Percentiles rank a stretch among this genome's conserved stretches.
Evolutionary conservation across 2,113 vertebrate genomes (phyloP).

Genomic region (Cisticola juncidis): DNA sequence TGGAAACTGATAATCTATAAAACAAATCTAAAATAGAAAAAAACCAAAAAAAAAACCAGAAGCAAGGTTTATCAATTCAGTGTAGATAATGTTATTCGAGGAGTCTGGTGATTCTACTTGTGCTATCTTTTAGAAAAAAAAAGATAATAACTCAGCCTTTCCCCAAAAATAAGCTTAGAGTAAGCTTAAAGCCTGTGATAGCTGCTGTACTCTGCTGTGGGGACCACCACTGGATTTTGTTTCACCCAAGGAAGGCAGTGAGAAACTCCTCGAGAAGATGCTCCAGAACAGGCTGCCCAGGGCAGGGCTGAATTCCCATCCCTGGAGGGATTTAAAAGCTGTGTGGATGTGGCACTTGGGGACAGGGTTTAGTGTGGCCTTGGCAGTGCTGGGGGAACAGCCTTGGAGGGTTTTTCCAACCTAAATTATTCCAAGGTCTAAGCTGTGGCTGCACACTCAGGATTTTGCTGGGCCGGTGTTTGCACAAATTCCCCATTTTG

Average conservation of each 20-base stretch:
- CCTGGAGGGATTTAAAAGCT: background rate
- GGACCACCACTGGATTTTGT: background rate
- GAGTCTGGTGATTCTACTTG: background rate
- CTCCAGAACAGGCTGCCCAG: background rate
- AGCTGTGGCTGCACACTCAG: background rate
- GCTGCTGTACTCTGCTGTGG: background rate
- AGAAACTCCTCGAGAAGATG: background rate
- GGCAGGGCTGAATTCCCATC: background rate
- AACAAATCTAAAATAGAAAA: background rate
- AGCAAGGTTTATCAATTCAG: background rate
- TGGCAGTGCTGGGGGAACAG: background rate
- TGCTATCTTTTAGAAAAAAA: background rate
- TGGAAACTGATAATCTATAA: background rate
- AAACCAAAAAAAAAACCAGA: accelerated
- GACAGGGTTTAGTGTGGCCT: background rate
- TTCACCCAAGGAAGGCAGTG: background rate
- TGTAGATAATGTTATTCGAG: background rate
- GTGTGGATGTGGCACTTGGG: background rate
- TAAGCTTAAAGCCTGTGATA: background rate
- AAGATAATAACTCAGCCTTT: background rate
- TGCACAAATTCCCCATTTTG: too few species aligned
- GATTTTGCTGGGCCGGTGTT: background rate
- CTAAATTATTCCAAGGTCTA: background rate
- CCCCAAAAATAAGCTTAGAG: background rate
- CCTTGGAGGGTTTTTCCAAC: background rate